Conservation (phyloP, 2,113 vertebrate species). For the Sarotherodon lohbergeri region DNA sequence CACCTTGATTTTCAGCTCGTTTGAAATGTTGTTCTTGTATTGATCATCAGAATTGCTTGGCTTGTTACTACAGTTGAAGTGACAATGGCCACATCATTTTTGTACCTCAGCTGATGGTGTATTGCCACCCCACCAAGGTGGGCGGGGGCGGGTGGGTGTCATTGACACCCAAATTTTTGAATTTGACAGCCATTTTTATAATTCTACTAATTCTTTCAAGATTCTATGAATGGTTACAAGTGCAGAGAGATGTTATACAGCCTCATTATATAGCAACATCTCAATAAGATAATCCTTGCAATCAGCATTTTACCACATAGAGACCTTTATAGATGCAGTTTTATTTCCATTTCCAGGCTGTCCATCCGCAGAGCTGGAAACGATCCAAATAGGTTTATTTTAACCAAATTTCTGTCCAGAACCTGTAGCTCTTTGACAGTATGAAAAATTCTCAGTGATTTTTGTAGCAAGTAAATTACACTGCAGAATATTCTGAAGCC, state of each 20-base stretch:
- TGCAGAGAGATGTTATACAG: no score
- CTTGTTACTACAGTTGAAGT: background rate
- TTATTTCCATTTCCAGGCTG: background rate
- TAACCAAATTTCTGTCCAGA: background rate
- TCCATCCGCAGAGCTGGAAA: background rate
- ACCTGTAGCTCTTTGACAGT: background rate
- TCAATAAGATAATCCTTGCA: no score
- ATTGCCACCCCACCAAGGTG: background rate
- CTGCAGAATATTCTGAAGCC: background rate
- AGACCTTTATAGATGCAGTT: background rate
- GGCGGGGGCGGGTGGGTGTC: background rate
- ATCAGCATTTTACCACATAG: no score
- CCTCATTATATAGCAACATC: no score
- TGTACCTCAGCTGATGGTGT: background rate
- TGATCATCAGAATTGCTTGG: background rate
- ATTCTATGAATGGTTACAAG: no score
- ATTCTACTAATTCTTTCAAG: no score
- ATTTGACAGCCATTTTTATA: background rate
- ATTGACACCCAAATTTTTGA: background rate
- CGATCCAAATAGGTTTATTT: accelerated
- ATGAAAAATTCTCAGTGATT: background rate
- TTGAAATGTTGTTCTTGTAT: background rate
- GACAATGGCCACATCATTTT: background rate
- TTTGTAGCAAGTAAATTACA: background rate
- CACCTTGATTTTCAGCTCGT: background rate